These are phyloP conservation scores for Excalfactoria chinensis DNA, from an alignment of 2,113 vertebrate species.

Conservation along the genomic window DNA sequence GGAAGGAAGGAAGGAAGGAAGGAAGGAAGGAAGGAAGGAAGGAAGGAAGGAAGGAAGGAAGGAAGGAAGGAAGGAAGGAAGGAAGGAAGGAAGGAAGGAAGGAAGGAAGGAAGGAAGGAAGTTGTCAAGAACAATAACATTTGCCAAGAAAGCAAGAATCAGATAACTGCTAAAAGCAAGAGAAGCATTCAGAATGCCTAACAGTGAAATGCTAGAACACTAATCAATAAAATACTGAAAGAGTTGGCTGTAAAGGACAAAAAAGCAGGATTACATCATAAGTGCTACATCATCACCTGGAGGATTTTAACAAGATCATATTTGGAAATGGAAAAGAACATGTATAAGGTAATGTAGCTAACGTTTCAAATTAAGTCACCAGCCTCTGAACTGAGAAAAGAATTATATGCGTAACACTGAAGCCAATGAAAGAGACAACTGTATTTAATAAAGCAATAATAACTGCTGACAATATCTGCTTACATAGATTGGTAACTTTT, in stretches of 20 bases:
- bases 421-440: not conserved
- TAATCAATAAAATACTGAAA: slow-evolving; percentile 12
- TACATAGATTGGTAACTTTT: not conserved
- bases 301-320: not conserved
- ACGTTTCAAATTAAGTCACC: not conserved
- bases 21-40: no score
- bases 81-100: no score
- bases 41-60: not conserved
- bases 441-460: not conserved
- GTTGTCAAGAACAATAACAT: not conserved
- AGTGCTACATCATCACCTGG: not conserved
- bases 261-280: not conserved
- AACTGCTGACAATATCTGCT: not conserved
- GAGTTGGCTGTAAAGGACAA: not conserved
- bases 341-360: not conserved
- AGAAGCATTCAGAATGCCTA: not conserved
- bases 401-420: not conserved
- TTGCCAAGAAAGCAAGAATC: not conserved
- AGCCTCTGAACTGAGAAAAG: not conserved
- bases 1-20: no score
- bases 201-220: not conserved
- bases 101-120: not conserved
- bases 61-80: not conserved
- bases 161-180: not conserved
- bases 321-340: slow-evolving; percentile 3